Percentiles rank a stretch among this genome's conserved stretches.
phyloP scores from a whole-genome alignment of 1,140 invertebrate genomes.

The Triops cancriformis region DNA sequence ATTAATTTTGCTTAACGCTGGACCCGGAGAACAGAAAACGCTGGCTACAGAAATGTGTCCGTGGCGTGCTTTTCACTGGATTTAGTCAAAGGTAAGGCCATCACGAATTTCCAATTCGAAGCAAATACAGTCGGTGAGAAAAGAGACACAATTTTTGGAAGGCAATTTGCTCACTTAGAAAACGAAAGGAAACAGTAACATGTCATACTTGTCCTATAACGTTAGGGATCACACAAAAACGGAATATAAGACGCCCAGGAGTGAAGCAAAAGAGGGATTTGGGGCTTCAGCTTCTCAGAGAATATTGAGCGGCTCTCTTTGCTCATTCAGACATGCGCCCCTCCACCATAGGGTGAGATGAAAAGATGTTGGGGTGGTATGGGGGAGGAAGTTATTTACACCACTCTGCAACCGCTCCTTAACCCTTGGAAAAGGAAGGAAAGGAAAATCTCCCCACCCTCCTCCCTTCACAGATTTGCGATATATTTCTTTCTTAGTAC shows the following conservation, averaged over 20 bases:
- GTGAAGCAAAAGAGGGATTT: constrained; percentile 13
- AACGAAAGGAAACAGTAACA: neutral
- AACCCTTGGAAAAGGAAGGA: no score
- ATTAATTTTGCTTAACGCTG: neutral
- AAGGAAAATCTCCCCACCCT: no score
- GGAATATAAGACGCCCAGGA: neutral
- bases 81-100: neutral
- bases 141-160: neutral
- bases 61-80: neutral
- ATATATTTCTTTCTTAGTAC: no score
- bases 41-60: neutral
- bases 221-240: neutral
- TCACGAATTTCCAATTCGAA: neutral
- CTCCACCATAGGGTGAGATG: neutral
- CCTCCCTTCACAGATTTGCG: no score
- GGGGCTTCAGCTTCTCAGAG: neutral
- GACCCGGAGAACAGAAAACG: no score
- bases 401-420: neutral
- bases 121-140: neutral
- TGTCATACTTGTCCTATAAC: neutral
- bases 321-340: neutral
- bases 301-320: constrained; percentile 6
- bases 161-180: neutral
- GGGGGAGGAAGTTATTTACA: neutral
- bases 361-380: neutral